Evolutionary conservation across 2,797 vertebrate genomes (phyloP).

Genomic region (Enteromius afrohamiltoni): DNA sequence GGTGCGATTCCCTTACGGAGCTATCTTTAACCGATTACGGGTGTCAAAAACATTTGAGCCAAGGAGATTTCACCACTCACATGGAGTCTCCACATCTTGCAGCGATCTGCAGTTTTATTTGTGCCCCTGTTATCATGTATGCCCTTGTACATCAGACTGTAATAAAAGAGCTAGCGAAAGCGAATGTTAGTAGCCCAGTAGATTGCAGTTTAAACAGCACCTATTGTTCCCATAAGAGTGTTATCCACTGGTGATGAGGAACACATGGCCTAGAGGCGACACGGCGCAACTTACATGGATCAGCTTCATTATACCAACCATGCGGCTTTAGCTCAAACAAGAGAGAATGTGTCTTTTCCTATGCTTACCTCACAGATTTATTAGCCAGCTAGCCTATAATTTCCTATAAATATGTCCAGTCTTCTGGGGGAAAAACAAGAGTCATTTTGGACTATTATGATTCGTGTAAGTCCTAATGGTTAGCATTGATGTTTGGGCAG

Average conservation of each 20-base stretch:
- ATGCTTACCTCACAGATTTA: constrained; percentile 59
- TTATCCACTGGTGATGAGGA: constrained; percentile 64
- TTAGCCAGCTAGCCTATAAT: constrained; percentile 54
- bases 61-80: constrained; percentile 36
- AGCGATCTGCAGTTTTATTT: constrained; percentile 54
- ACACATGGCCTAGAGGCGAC: constrained; percentile 67
- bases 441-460: constrained; percentile 53
- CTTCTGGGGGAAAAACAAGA: constrained; percentile 39
- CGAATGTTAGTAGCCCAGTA: constrained; percentile 39
- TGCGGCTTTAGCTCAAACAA: constrained; percentile 53
- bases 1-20: constrained; percentile 56
- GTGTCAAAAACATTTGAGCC: constrained; percentile 60
- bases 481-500: constrained; percentile 57
- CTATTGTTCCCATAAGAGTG: constrained; percentile 64
- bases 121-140: constrained; percentile 58
- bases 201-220: constrained; percentile 62
- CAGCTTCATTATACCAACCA: constrained; percentile 64
- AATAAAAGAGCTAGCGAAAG: constrained; percentile 59
- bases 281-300: constrained; percentile 68
- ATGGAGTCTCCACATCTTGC: constrained; percentile 59
- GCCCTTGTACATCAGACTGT: constrained; percentile 47
- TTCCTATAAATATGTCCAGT: constrained; percentile 59
- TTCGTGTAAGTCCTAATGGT: constrained; percentile 56
- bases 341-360: constrained; percentile 68
- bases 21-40: constrained; percentile 57